Evolutionary conservation across 2,113 vertebrate species (phyloP), one percentile per base, ranked within the genome.

Genomic region (Centrocercus urophasianus): DNA sequence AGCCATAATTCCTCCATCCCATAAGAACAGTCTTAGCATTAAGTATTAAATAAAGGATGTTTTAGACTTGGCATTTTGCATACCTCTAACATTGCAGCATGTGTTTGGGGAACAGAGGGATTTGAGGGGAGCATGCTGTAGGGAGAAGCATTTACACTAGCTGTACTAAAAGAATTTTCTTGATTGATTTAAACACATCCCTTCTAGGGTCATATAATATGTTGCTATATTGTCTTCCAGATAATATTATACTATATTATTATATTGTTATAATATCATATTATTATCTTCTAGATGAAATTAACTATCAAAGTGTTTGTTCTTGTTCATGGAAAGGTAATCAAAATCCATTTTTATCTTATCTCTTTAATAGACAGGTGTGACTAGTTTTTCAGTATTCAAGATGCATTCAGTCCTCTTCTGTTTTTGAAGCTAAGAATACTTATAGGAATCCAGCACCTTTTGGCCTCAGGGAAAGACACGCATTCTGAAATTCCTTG

Each of bases 341-440:
- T 34, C 24, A 63, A 59, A 76, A 64, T n/a, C 69, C 7, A 11
- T 50, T 73, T 78, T 75, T 80, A 15, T 66, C 15, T 79, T 52
- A 38, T 5, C 9, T 15, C 32, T 74, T 96, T 94, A 76, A 78
- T 60, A 80, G 34, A 74, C 83, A 96, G 94, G 56, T 74, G 19
- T 88, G 82, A 92, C 28, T 94, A 93, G 43, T 36, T 66, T 82
- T 83, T 64, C 52, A 8, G 22, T 48, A 32, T 79, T 87, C 43
- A 38, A 45, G 42, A 56, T 40, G 24, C 28, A 42, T 45, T 77
- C 64, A 72, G 21, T 81, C 42, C 34, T 90, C 25, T 2, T 67
- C 67, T 36, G 4, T 34, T 90, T 67, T 52, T 80, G 83, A 93
- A 90, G 50, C 32, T 38, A 38, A 89, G 28, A 67, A 24, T 34